Evolutionary conservation across 2,113 vertebrate species (phyloP).

Genomic region (Pseudolaguvia tuberculata): DNA sequence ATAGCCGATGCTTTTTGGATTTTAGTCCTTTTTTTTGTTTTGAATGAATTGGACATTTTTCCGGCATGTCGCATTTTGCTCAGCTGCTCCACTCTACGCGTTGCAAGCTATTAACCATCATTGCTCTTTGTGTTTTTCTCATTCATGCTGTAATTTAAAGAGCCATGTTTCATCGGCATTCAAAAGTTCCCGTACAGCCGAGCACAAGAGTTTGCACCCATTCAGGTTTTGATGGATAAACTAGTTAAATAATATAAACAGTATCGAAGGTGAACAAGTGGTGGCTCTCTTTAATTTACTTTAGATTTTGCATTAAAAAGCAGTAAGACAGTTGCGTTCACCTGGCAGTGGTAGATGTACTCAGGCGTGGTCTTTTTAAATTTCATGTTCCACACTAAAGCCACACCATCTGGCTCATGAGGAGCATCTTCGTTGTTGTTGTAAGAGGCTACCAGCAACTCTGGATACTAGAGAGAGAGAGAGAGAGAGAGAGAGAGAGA

Average conservation of each 20-base stretch:
- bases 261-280: not conserved
- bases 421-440: slow-evolving; percentile 96
- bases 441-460: slow-evolving; percentile 95
- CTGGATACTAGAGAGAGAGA: slow-evolving; percentile 76
- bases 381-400: slow-evolving; percentile 97
- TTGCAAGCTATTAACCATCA: slow-evolving; percentile 29
- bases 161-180: slow-evolving; percentile 4
- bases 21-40: slow-evolving; percentile 21
- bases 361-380: slow-evolving; percentile 97
- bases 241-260: not conserved
- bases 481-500: slow-evolving; percentile 12
- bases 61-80: slow-evolving; percentile 32
- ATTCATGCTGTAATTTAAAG: slow-evolving; percentile 34
- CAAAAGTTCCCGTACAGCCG: no score
- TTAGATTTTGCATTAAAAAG: not conserved
- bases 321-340: slow-evolving; percentile 53
- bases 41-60: slow-evolving; percentile 27
- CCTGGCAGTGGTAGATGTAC: slow-evolving; percentile 97
- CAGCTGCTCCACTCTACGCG: slow-evolving; percentile 14
- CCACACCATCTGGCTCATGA: slow-evolving; percentile 93
- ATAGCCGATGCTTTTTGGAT: slow-evolving; percentile 50
- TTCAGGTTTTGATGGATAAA: not conserved
- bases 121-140: slow-evolving; percentile 30
- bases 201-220: not conserved
- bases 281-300: slow-evolving; percentile 1